Conservation (phyloP, 2,888 invertebrate species). For the Ormyrus thymus region DNA sequence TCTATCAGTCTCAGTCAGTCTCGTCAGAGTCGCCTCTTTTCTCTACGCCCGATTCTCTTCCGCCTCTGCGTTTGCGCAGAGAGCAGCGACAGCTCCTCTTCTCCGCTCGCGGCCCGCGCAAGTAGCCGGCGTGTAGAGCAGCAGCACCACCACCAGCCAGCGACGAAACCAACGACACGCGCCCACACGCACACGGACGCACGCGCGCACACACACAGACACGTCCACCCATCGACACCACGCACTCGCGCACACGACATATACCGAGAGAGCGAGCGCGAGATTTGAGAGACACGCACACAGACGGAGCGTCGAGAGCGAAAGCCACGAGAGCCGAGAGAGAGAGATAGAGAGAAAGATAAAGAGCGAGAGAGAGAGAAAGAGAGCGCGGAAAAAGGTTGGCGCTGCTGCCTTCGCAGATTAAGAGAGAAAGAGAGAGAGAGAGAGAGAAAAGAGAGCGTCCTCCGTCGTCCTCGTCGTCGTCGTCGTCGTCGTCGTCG, state of each 20-base stretch:
- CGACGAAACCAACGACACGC: no score
- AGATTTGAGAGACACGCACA: no score
- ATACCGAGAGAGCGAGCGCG: no score
- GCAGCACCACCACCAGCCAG: no score
- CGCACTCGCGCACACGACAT: no score
- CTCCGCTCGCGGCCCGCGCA: conserved; percentile 10
- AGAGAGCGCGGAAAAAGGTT: background rate
- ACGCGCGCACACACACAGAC: conserved; percentile 13
- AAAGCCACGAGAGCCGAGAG: no score
- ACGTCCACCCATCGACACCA: background rate
- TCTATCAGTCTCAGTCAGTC: background rate
- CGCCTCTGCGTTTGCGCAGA: conserved; percentile 23
- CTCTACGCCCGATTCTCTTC: conserved; percentile 33
- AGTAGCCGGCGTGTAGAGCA: no score
- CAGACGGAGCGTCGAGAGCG: no score
- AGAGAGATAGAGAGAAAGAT: background rate
- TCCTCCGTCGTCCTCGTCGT: conserved; percentile 20
- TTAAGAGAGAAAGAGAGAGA: conserved; percentile 5
- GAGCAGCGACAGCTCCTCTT: background rate
- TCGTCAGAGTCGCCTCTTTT: background rate
- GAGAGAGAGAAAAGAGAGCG: background rate
- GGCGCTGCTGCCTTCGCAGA: conserved; percentile 1
- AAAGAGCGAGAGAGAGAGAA: conserved; percentile 18
- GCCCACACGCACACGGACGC: background rate
- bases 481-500: conserved; percentile 39